Evolutionary conservation across 2,113 vertebrate genomes (phyloP).

Genomic region (Protomyctophum bolini): DNA sequence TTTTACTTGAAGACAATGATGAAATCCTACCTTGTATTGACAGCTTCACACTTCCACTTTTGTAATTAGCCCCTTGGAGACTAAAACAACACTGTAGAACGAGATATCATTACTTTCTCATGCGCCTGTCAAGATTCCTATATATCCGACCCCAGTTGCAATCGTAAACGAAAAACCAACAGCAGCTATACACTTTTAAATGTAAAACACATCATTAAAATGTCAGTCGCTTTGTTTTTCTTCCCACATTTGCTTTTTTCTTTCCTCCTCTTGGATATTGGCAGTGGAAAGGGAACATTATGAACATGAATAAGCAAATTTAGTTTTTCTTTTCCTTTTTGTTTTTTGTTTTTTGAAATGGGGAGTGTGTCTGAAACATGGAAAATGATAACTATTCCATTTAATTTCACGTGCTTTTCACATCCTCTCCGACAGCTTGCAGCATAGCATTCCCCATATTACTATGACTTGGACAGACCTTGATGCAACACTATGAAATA

Average conservation of each 20-base stretch:
- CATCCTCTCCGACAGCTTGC: constrained; percentile 20
- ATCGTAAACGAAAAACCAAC: constrained; percentile 50
- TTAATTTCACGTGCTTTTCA: constrained; percentile 27
- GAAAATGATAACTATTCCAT: constrained; percentile 46
- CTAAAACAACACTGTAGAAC: constrained; percentile 50
- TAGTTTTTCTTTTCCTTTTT: no score
- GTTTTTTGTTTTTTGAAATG: constrained; percentile 22
- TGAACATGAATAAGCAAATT: constrained; percentile 18
- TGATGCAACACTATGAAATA: constrained; percentile 51
- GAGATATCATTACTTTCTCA: constrained; percentile 65
- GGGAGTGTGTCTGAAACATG: constrained; percentile 12
- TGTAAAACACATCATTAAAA: constrained; percentile 52
- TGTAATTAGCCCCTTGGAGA: constrained; percentile 79
- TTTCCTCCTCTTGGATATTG: constrained; percentile 2
- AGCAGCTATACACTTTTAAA: constrained; percentile 43
- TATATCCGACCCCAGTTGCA: constrained; percentile 43
- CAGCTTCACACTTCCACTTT: constrained; percentile 59
- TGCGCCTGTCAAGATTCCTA: constrained; percentile 51
- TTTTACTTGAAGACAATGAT: constrained; percentile 33
- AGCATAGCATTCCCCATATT: constrained; percentile 44
- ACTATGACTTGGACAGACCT: constrained; percentile 25
- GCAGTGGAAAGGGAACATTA: constrained; percentile 14
- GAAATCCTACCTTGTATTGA: constrained; percentile 53
- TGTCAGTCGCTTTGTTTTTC: constrained; percentile 38
- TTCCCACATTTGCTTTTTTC: not conserved